Evolutionary conservation across 2,888 invertebrate genomes (phyloP).

Genomic region (Ochropleura plecta): DNA sequence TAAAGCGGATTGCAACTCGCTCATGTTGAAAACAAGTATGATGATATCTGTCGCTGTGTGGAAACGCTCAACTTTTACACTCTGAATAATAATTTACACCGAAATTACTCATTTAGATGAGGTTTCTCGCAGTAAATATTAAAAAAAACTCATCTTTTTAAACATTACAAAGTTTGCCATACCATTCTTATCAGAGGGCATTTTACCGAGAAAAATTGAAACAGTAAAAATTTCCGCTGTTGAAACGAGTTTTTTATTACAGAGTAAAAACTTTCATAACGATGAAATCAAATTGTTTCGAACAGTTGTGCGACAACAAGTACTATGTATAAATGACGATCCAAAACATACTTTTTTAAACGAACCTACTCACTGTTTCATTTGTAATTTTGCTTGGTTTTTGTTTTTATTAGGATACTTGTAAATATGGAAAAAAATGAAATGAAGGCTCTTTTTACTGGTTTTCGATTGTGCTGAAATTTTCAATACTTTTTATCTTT

Average conservation of each 20-base stretch:
- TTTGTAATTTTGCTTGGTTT: not conserved
- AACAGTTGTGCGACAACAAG: constrained; percentile 46
- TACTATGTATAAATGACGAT: constrained; percentile 60
- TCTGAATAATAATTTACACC: constrained; percentile 17
- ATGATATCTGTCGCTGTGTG: constrained; percentile 45
- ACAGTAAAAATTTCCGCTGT: constrained; percentile 67
- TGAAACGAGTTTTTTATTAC: constrained; percentile 72
- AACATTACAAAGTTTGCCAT: constrained; percentile 67
- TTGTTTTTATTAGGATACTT: no score
- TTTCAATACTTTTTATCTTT: no score
- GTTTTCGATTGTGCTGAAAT: no score
- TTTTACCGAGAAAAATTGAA: constrained; percentile 62
- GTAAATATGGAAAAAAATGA: no score
- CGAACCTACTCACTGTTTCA: not conserved
- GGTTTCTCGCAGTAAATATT: constrained; percentile 13
- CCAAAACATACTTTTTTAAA: constrained; percentile 4
- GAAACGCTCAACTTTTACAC: constrained; percentile 27
- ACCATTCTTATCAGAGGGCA: constrained; percentile 63
- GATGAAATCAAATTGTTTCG: constrained; percentile 71
- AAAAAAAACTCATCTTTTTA: constrained; percentile 62
- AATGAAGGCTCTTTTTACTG: no score
- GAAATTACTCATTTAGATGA: constrained; percentile 16
- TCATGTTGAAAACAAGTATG: constrained; percentile 65
- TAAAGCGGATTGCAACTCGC: constrained; percentile 62
- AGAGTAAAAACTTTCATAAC: constrained; percentile 66